Conservation (phyloP, 1,140 invertebrate genomes). For the Paraescarpia echinospica region DNA sequence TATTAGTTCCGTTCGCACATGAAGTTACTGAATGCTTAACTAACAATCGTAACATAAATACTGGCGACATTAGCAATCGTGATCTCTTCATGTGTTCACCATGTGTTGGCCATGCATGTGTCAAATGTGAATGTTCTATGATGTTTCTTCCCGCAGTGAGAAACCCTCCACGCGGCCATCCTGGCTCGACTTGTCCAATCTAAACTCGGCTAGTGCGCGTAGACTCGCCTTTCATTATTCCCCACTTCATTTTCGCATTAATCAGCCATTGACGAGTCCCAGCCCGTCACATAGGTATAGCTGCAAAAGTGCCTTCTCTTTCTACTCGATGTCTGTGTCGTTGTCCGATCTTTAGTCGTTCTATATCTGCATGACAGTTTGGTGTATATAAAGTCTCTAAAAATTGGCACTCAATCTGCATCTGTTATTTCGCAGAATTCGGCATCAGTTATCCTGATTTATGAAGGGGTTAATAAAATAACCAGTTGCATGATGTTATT, state of each 20-base stretch:
- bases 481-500: no score
- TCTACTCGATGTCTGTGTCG: not conserved
- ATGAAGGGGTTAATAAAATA: no score
- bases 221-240: not conserved
- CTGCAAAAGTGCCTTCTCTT: not conserved
- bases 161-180: not conserved
- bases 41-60: not conserved
- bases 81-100: not conserved
- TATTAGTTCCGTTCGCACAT: no score
- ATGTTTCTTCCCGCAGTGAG: not conserved
- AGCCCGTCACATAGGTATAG: not conserved
- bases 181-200: not conserved
- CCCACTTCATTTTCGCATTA: conserved; percentile 1
- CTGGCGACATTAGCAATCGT: no score
- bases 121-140: not conserved
- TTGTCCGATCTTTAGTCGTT: not conserved
- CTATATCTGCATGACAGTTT: not conserved
- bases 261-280: not conserved
- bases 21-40: not conserved
- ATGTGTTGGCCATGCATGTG: not conserved
- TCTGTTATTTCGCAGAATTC: no score
- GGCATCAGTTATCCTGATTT: no score
- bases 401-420: no score
- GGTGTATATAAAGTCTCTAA: not conserved
- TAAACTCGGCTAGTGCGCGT: not conserved